A percentile compares a stretch with the other conserved stretches of the same genome.
phyloP scores from a whole-genome alignment of 2,888 invertebrate genomes.

The Micoletzkya japonica region DNA sequence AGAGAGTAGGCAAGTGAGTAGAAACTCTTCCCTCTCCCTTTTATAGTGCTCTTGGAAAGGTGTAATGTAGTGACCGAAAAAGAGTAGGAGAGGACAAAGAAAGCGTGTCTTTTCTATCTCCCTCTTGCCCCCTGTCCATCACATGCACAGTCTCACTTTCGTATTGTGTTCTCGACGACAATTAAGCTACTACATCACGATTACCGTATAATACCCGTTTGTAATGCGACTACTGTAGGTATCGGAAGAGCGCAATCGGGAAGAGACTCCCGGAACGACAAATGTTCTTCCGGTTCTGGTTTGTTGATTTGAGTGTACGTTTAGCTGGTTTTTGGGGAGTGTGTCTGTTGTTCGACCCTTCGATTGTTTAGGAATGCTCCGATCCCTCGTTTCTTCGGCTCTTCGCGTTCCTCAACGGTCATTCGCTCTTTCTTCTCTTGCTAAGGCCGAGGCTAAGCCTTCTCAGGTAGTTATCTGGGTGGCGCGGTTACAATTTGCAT shows the following conservation, averaged over 20 bases:
- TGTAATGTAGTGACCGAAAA: background rate
- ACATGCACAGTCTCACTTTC: no score
- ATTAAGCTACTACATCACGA: background rate
- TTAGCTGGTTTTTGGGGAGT: no score
- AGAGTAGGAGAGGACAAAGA: background rate
- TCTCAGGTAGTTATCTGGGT: background rate
- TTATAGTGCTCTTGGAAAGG: background rate
- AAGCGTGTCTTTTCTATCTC: no score
- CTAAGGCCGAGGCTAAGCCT: constrained; percentile 5
- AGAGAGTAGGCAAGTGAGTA: background rate
- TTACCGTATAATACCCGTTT: background rate
- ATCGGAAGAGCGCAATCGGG: background rate
- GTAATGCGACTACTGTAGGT: background rate
- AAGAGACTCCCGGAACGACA: background rate
- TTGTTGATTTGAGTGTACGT: background rate
- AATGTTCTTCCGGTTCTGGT: background rate
- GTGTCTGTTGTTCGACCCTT: no score
- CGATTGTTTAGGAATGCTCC: constrained; percentile 3
- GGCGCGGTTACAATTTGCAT: background rate
- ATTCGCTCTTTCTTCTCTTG: no score
- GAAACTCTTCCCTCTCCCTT: background rate
- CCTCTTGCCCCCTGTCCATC: no score
- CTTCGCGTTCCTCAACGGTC: no score
- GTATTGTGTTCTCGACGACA: background rate
- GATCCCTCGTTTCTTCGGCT: constrained; percentile 17